phyloP scores from a whole-genome alignment of 2,888 invertebrate genomes.

The Yponomeuta evonymella region DNA sequence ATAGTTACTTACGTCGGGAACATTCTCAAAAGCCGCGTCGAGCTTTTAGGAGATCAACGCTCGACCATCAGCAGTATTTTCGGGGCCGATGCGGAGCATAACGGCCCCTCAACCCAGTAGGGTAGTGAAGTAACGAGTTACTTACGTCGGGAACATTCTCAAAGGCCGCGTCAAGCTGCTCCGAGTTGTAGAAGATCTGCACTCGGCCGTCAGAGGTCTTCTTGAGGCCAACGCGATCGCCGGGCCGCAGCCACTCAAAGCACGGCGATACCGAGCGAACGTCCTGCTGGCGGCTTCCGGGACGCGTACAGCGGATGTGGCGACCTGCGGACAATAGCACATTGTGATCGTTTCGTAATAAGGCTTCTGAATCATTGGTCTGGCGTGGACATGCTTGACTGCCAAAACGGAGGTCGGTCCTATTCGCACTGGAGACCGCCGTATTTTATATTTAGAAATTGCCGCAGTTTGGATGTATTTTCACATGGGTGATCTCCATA shows the following conservation, averaged over 20 bases:
- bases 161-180: constrained; percentile 85
- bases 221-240: constrained; percentile 86
- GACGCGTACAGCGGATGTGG: constrained; percentile 42
- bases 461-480: no score
- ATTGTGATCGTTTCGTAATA: background rate
- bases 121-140: constrained; percentile 18
- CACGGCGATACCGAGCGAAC: constrained; percentile 60
- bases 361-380: no score
- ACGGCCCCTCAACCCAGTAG: background rate
- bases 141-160: constrained; percentile 85
- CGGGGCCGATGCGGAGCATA: constrained; percentile 78
- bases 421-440: no score
- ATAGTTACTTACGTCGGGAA: constrained; percentile 78
- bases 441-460: no score
- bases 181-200: constrained; percentile 87
- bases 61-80: constrained; percentile 81
- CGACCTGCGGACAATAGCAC: background rate
- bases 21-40: no score
- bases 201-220: constrained; percentile 82
- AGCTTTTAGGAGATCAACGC: constrained; percentile 76
- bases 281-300: constrained; percentile 37
- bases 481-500: no score
- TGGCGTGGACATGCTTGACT: no score
- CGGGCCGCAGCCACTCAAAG: constrained; percentile 87
- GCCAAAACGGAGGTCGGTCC: no score